Evolutionary conservation across 2,888 invertebrate genomes (phyloP), one percentile per base, ranked within the genome.

Genomic region (Phyllotreta cruciferae): DNA sequence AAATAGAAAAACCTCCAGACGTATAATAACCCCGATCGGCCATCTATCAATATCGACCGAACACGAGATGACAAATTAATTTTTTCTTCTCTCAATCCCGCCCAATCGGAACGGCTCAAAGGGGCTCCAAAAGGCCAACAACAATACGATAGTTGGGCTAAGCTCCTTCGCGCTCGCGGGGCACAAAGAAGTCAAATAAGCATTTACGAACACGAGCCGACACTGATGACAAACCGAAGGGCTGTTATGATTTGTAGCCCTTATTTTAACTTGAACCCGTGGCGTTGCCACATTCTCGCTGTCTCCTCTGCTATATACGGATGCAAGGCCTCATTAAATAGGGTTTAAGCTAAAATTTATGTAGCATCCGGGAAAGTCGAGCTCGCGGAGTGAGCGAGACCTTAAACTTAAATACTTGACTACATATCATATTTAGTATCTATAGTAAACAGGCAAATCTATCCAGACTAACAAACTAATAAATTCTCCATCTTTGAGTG

Each of bases 231-330:
- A 72, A 66, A 62, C 62, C 60, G 74, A 74, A 58, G 77, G 77
- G 77, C 73, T 74, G 75, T 76, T 75, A 77, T 77, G 77, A 78
- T 78, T 78, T 77, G 77, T 75, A 72, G 75, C 75, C 75, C 69
- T 58, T 71, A 73, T 74, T 76, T 74, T 70, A 74, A 73, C 74
- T 76, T 74, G 72, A 73, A 77, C 74, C 74, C 74, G 74, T 74
- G 75, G 77, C 74, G 75, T 76, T 71, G 74, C 73, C 70, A 72
- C 69, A 68, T 77, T 77, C 77, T 76, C 76, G 74, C 73, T 76
- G 73, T 68, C 73, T 49, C 24, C 24, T 24, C 24, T 14, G 6
- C 38, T 6, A n/a, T n/a, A n/a, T 47, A 45, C 52, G 39, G 62
- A n/a, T 62, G 56, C 44, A 11, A 49, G 39, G 24, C 14, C 8